Base-by-base conservation (phyloP, 2,113 vertebrate genomes). In the Nothobranchius kuhntae region DNA sequence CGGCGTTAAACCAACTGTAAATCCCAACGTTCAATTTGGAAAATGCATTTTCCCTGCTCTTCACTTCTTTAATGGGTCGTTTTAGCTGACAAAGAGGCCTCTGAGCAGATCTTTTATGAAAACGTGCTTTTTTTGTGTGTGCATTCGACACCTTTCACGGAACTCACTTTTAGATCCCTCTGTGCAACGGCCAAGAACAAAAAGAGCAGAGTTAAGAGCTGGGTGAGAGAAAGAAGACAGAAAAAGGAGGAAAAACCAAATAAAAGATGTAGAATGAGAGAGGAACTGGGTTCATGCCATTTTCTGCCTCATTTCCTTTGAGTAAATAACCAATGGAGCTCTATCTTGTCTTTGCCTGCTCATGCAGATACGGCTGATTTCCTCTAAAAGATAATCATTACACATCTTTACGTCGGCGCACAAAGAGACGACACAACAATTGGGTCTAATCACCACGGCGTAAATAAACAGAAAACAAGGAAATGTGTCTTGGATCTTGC, bases 11-110 rank as follows among this genome's bases (percentile, higher is more conserved):
- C 93, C 83, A 93, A 96, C 96, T 95, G 96, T 98, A 99, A 99
- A 99, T 98, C 95, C 93, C 83, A 78, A 62, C 90, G 91, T 95
- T 96, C 96, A 96, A 98, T 98, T 95, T 98, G 95, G 95, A 94
- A 98, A 98, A 96, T 96, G 97, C 95, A 87, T 94, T 95, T 94
- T 91, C 93, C 86, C 91, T 94, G 95, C 95, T 94, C 91, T 75
- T 83, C 91, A 91, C 94, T 94, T 92, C 94, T 95, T 95, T 96
- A 98, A 96, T 93, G 95, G 95, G 94, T 92, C 77, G 87, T 96
- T 97, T 95, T 91, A 93, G 95, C 95, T 97, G 96, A 98, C 95
- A 93, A 30, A 82, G 93, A 92, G 92, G 89, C 92, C 93, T 96
- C 93, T 93, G 93, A 93, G 69, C 72, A 79, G 73, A 89, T 89